These are phyloP conservation scores for Sebastes jordani DNA, from an alignment of 2,797 vertebrate genomes.

Conservation along the genomic window DNA sequence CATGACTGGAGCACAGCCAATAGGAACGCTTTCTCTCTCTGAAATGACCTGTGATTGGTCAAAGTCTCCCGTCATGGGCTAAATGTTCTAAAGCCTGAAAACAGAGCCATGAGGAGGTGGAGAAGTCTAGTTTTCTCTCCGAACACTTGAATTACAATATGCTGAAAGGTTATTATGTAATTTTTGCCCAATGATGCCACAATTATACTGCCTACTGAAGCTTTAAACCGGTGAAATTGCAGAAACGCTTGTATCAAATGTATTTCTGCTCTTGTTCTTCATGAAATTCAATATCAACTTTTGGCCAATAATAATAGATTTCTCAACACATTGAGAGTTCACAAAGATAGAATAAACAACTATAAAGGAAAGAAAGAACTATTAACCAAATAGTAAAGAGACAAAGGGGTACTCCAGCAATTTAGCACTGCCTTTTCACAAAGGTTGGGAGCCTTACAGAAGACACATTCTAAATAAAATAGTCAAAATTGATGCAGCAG, in stretches of 20 bases:
- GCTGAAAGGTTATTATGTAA: no score
- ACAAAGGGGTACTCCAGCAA: not conserved
- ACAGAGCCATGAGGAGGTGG: no score
- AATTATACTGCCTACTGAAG: no score
- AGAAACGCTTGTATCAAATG: not conserved
- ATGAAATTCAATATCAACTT: not conserved
- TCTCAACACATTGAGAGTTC: not conserved
- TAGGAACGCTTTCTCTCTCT: no score
- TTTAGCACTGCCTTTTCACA: not conserved
- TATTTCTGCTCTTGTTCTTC: not conserved
- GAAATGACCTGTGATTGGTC: no score
- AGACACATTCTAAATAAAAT: not conserved
- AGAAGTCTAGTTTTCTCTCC: no score
- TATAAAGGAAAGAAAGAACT: not conserved
- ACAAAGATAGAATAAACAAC: not conserved
- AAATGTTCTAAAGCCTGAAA: no score
- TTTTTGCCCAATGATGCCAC: no score
- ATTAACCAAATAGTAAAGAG: not conserved
- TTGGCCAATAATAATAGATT: not conserved
- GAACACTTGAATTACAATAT: no score
- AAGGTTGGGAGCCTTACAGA: no score
- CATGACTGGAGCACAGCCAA: no score
- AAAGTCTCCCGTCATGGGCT: no score
- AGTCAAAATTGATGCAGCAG: not conserved
- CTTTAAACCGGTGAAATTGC: not conserved